A percentile compares a stretch with the other conserved stretches of the same genome.
phyloP scores from a whole-genome alignment of 2,888 invertebrate species.

The Drosophila paranaensis region DNA sequence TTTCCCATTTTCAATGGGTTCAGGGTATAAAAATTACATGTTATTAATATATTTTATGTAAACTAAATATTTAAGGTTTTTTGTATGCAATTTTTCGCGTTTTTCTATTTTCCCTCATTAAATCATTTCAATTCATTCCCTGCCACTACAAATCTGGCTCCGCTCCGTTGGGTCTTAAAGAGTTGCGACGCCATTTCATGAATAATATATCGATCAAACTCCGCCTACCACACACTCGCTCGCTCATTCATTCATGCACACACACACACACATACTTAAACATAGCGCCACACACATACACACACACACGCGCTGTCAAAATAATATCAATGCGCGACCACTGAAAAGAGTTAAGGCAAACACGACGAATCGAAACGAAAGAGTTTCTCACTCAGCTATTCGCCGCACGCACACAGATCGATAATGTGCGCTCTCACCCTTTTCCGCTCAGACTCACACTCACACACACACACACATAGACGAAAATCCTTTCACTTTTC shows the following conservation, averaged over 20 bases:
- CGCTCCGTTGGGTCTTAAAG: conserved; percentile 43
- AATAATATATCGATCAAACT: conserved; percentile 82
- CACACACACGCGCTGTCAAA: conserved; percentile 64
- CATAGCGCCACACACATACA: conserved; percentile 11
- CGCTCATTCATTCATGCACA: conserved; percentile 20
- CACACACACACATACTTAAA: conserved; percentile 16
- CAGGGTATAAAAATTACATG: no score
- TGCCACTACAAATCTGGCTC: background rate
- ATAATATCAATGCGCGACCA: conserved; percentile 68
- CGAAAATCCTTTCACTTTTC: conserved; percentile 75
- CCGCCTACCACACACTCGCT: conserved; percentile 68
- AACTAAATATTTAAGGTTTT: no score
- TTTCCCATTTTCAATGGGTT: no score
- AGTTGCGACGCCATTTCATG: conserved; percentile 71
- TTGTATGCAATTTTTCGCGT: no score
- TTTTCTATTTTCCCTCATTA: background rate
- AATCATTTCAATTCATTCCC: background rate
- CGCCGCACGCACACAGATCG: conserved; percentile 64
- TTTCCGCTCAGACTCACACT: conserved; percentile 39
- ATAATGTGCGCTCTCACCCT: conserved; percentile 61
- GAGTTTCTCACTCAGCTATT: conserved; percentile 51
- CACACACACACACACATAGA: conserved; percentile 13
- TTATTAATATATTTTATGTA: no score
- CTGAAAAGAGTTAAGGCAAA: conserved; percentile 72
- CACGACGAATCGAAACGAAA: conserved; percentile 63